A percentile compares a stretch with the other conserved stretches of the same genome.
These are phyloP conservation scores for Eudemis profundana DNA, from an alignment of 2,888 invertebrate genomes.

Conservation along the genomic window DNA sequence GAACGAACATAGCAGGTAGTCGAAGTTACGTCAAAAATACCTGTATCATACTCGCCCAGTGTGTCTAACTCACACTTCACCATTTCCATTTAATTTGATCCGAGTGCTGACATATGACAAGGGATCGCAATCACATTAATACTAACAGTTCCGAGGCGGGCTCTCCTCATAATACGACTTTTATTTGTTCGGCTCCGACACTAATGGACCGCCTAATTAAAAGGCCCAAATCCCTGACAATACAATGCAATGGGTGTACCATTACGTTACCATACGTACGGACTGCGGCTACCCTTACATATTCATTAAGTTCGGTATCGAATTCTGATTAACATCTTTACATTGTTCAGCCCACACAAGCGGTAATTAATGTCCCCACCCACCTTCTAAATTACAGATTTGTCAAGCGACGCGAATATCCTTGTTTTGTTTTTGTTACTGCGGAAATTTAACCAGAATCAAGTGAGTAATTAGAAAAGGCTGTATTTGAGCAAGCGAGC, in stretches of 20 bases:
- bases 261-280: slow-evolving; percentile 43
- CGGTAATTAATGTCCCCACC: slow-evolving; percentile 18
- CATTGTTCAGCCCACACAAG: slow-evolving; percentile 29
- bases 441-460: neutral
- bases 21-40: neutral
- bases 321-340: slow-evolving; percentile 55
- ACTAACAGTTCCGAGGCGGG: slow-evolving; percentile 52
- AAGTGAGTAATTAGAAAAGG: neutral
- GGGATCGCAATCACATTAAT: slow-evolving; percentile 56
- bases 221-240: slow-evolving; percentile 59
- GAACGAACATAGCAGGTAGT: neutral
- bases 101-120: slow-evolving; percentile 40
- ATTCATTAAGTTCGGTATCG: slow-evolving; percentile 58
- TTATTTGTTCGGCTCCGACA: slow-evolving; percentile 62
- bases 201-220: slow-evolving; percentile 75
- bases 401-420: neutral
- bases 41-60: slow-evolving; percentile 10
- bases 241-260: slow-evolving; percentile 45
- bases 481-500: no score
- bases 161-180: slow-evolving; percentile 66
- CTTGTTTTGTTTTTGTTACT: slow-evolving; percentile 3
- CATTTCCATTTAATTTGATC: slow-evolving; percentile 41
- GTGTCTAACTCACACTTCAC: slow-evolving; percentile 16
- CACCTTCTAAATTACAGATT: slow-evolving; percentile 8
- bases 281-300: slow-evolving; percentile 53